Evolutionary conservation across 1,140 invertebrate genomes (phyloP), one percentile per base, ranked within the genome.

Genomic region (Sinella curviseta): DNA sequence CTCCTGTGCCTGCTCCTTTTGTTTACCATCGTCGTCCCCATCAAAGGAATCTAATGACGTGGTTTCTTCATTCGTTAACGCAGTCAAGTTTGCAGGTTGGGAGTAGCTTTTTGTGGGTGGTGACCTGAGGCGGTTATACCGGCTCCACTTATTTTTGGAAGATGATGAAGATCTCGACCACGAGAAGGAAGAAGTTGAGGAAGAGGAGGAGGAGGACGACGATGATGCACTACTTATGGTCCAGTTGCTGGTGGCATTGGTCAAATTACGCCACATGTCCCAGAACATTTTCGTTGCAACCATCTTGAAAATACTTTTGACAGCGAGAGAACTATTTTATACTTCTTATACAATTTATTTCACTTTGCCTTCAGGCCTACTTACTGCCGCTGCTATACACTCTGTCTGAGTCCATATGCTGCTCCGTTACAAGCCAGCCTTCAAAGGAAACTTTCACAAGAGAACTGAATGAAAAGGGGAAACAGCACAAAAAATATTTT

Each of bases 211-310:
- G n/a, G 39, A 48, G 8, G 39, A 48, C 39, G 8, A 20, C 20
- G 39, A 48, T 48, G 39, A 48, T 12, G 8, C 20, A 48, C 39
- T 48, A 12, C 8, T 60, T 12, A 12, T 60, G 57, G 57, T 60
- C 12, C 12, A 60, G 12, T 60, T 60, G 57, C 57, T 60, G 14
- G 57, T 60, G 57, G 57, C 57, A 26, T 17, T 60, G 57, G 65
- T 70, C 65, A 70, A 24, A 33, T 70, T 70, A 31, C 30, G 8
- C 65, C 65, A 70, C 65, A 70, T 70, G 65, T 70, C 65, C 26
- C 26, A 33, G 12, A 70, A 70, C 65, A 70, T 70, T 70, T 70
- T 70, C 3, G 24, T 24, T 4, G 65, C 65, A 14, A 70, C 65
- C 65, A 70, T 70, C 24, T 48, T n/a, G n/a, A n/a, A n/a, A n/a